Evolutionary conservation across 2,113 vertebrate genomes (phyloP).

Genomic region (Callithrix jacchus): DNA sequence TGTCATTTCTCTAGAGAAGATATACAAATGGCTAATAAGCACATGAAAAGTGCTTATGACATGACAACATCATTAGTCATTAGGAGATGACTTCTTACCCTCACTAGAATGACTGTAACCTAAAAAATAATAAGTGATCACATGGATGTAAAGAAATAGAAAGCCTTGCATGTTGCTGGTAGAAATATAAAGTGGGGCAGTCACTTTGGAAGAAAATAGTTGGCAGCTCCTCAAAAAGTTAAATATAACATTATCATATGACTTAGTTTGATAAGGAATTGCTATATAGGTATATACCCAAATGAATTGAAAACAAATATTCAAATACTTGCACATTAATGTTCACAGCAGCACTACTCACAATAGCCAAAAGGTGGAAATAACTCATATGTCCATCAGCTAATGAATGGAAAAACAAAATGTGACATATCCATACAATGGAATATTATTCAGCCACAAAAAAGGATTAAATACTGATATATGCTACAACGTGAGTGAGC

Average conservation of each 20-base stretch:
- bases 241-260: not conserved
- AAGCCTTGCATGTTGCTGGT: not conserved
- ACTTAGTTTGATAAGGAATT: not conserved
- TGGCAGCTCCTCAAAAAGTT: not conserved
- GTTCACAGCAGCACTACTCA: not conserved
- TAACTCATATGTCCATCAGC: not conserved
- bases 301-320: not conserved
- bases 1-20: not conserved
- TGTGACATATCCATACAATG: not conserved
- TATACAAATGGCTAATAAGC: not conserved
- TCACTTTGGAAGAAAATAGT: not conserved
- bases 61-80: not conserved
- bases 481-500: not conserved
- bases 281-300: too few species aligned
- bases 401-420: not conserved
- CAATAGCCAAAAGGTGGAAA: too few species aligned
- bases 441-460: not conserved
- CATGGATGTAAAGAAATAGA: not conserved
- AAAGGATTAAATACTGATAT: not conserved
- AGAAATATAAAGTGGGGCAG: not conserved
- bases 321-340: not conserved
- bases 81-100: not conserved
- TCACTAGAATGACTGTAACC: not conserved
- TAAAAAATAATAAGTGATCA: not conserved
- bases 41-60: not conserved